Evolutionary conservation across 92 coral and sea anemone genomes (phyloP), one percentile per base, ranked within the genome.

Genomic region (Palythoa grandiflora): DNA sequence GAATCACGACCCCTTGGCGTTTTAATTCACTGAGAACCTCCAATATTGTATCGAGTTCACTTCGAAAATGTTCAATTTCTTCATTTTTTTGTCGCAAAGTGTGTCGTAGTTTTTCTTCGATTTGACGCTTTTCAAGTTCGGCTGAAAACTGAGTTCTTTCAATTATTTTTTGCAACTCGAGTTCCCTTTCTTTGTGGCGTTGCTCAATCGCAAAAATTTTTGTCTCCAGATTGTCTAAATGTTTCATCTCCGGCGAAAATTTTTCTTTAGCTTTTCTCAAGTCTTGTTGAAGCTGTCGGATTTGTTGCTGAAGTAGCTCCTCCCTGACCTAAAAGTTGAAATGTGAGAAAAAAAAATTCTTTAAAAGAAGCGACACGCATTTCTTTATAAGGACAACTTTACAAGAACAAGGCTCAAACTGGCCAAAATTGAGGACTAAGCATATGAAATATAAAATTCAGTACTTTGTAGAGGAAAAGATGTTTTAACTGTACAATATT

Each of bases 181-280:
- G 83, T 84, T 97, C 99, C 73, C 99, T 90, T 52, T 89, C 98
- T 35, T 83, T 83, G 68, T 96, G 96, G 54, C 97, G 89, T 17
- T 88, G 93, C 87, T 97, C 98, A 90, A 97, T 93, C 17, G 95
- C 97, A 71, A 85, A 68, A 44, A 97, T 92, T 84, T 97, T 97
- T 72, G 95, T 92, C 57, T 97, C 96, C 2, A 97, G 86, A 10
- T 92, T 87, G 80, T 96, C 96, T 75, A 95, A 97, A 78, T 97
- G 98, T 55, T 95, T 90, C 99, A 97, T 97, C 83, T 97, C 98
- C 1, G 98, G 99, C 1, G 98, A 87, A 68, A 93, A 93, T 52
- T 85, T 92, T 77, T 95, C 94, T 85, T 92, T 97, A 9, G 99
- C 98, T 44, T 86, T 92, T 51, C 84, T 87, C 13, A 97, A 89